Evolutionary conservation across 1,140 invertebrate genomes (phyloP).

Genomic region (Camponotus vicinus): DNA sequence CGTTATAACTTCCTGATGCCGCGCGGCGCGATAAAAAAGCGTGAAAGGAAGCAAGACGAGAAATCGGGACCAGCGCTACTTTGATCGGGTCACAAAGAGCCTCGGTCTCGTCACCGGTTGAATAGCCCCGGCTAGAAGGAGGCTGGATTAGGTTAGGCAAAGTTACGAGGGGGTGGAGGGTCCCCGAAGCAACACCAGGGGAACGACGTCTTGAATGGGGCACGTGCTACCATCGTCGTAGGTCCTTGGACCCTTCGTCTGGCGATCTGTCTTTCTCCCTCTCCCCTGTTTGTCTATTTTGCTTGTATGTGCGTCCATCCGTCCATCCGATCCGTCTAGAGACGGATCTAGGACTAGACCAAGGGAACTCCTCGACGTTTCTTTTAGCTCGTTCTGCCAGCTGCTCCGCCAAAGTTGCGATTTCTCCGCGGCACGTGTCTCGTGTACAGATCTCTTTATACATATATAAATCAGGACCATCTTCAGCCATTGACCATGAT

Average conservation of each 20-base stretch:
- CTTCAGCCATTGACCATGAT: not conserved
- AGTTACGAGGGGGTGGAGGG: constrained; percentile 83
- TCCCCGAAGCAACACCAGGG: not conserved
- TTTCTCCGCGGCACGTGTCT: constrained; percentile 68
- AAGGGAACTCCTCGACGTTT: constrained; percentile 70
- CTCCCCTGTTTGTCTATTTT: constrained; percentile 62
- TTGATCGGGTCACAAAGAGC: constrained; percentile 75
- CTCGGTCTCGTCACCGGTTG: constrained; percentile 78
- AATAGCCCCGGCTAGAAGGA: constrained; percentile 77
- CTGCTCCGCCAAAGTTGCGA: constrained; percentile 81
- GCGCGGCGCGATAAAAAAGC: constrained; percentile 73
- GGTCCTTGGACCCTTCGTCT: constrained; percentile 72
- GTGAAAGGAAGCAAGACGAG: constrained; percentile 70
- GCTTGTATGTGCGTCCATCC: not conserved
- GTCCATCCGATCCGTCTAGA: constrained; percentile 56
- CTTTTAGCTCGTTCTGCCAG: constrained; percentile 68
- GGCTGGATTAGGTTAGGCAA: constrained; percentile 80
- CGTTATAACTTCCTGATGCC: constrained; percentile 76
- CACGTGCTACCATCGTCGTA: constrained; percentile 81
- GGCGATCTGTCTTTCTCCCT: constrained; percentile 54
- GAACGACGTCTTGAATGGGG: constrained; percentile 76
- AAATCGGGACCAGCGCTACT: constrained; percentile 65
- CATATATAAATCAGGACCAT: not conserved
- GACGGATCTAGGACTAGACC: constrained; percentile 67
- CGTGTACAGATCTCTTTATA: constrained; percentile 18